A percentile compares a stretch with the other conserved stretches of the same genome.
Evolutionary conservation across 2,797 vertebrate species (phyloP).

Genomic region (Momotus momota): DNA sequence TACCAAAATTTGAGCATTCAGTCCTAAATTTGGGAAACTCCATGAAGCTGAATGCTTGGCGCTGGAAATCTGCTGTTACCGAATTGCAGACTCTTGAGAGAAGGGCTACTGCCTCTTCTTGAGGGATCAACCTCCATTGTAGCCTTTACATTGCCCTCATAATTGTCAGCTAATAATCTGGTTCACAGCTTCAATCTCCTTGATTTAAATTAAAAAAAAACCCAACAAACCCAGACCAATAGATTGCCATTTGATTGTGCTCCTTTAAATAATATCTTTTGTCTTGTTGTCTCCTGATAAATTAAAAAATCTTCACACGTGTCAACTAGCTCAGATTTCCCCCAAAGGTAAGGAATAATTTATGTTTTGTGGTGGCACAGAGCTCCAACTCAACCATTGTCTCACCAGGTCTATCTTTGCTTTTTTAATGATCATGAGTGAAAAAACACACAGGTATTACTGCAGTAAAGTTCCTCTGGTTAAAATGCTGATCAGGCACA

Average conservation of each 20-base stretch:
- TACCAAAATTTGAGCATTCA: not conserved
- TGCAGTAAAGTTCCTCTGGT: not conserved
- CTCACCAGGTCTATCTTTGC: not conserved
- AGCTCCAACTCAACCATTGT: not conserved
- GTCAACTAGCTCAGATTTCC: slow-evolving; percentile 36
- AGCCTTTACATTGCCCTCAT: not conserved
- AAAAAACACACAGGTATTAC: not conserved
- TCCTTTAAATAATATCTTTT: slow-evolving; percentile 8
- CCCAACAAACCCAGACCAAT: not conserved
- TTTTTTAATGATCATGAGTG: not conserved
- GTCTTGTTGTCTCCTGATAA: slow-evolving; percentile 20
- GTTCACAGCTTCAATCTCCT: not conserved
- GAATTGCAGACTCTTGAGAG: not conserved
- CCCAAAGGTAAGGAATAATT: slow-evolving; percentile 36
- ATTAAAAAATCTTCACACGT: slow-evolving; percentile 21
- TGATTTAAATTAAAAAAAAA: not conserved
- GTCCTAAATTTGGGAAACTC: not conserved
- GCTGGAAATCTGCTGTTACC: not conserved
- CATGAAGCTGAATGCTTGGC: accelerated
- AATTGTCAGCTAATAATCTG: not conserved
- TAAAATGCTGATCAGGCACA: slow-evolving; percentile 25
- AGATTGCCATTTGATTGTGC: not conserved
- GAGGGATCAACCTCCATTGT: accelerated
- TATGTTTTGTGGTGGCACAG: not conserved
- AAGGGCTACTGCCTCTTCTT: not conserved